Evolutionary conservation across 2,113 vertebrate genomes (phyloP), one percentile per base, ranked within the genome.

Genomic region (Anas platyrhynchos): DNA sequence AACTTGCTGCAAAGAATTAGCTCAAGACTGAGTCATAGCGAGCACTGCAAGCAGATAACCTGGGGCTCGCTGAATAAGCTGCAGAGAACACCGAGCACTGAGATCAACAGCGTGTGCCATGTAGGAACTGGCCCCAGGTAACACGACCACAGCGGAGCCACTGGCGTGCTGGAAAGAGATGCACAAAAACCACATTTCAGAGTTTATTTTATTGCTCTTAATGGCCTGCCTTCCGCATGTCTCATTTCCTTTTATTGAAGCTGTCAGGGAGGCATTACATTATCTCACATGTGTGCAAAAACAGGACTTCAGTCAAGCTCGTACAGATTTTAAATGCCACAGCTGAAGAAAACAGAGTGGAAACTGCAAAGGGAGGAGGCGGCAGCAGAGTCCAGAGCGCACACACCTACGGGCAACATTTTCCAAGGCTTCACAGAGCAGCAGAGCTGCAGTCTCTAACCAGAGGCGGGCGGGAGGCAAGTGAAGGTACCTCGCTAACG

Each of bases 221-320:
- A 95, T 63, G 68, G 87, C 63, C 91, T 88, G 85, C 74, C 85
- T 94, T 94, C 91, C 31, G 1, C 46, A 46, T 2, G 59, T 93
- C 93, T 93, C 80, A 54, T 84, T 90, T 88, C 90, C 83, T 86
- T 96, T 95, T 91, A 95, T 90, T 93, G 92, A 86, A 88, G 95
- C 92, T 78, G 88, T 93, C 91, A 71, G 85, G 61, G 83, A 89
- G 63, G 61, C 94, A 75, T 71, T 83, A 83, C 88, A 95, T 68
- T 74, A 81, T 83, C 85, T 86, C 86, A 86, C 76, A 91, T 2
- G 72, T 11, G 48, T 91, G 88, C 79, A 96, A 79, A 74, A 76
- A 1, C 91, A 75, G 79, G 13, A 1, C 38, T 81, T 81, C 92
- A 71, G 86, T 72, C 0, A 25, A 86, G 86, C 76, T 90, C 76